Evolutionary conservation across 2,797 vertebrate genomes (phyloP).

Genomic region (Sciurus vulgaris): DNA sequence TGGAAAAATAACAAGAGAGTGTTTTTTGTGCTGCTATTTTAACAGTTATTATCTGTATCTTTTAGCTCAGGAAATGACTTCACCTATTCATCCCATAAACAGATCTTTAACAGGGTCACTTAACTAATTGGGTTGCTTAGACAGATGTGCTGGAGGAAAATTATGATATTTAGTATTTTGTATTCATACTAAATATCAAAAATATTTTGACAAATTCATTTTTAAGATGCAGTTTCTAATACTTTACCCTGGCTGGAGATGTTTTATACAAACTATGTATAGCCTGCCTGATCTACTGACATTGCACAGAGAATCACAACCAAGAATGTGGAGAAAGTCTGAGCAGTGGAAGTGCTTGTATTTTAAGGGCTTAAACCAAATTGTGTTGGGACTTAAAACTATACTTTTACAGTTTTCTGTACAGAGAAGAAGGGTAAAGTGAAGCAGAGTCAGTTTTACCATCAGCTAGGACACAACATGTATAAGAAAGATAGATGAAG

Average conservation of each 20-base stretch:
- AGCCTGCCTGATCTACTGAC: conserved; percentile 74
- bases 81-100: conserved; percentile 85
- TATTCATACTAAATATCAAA: conserved; percentile 7
- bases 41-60: conserved; percentile 88
- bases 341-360: conserved; percentile 59
- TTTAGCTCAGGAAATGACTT: conserved; percentile 91
- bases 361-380: conserved; percentile 58
- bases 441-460: conserved; percentile 8
- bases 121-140: conserved; percentile 84
- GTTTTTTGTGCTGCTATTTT: conserved; percentile 89
- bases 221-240: conserved; percentile 83
- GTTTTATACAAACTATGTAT: conserved; percentile 78
- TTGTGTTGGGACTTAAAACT: conserved; percentile 63
- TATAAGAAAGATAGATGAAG: conserved; percentile 79
- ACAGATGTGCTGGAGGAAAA: conserved; percentile 79
- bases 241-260: conserved; percentile 79
- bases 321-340: conserved; percentile 14
- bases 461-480: conserved; percentile 59
- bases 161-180: not conserved
- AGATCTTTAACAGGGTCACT: conserved; percentile 87
- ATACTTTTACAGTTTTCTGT: conserved; percentile 47
- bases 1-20: conserved; percentile 82
- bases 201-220: conserved; percentile 83
- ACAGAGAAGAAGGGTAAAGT: conserved; percentile 52
- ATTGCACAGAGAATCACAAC: conserved; percentile 73